Evolutionary conservation across 2,888 invertebrate species (phyloP), one percentile per base, ranked within the genome.

Genomic region (Tethea ocularis): DNA sequence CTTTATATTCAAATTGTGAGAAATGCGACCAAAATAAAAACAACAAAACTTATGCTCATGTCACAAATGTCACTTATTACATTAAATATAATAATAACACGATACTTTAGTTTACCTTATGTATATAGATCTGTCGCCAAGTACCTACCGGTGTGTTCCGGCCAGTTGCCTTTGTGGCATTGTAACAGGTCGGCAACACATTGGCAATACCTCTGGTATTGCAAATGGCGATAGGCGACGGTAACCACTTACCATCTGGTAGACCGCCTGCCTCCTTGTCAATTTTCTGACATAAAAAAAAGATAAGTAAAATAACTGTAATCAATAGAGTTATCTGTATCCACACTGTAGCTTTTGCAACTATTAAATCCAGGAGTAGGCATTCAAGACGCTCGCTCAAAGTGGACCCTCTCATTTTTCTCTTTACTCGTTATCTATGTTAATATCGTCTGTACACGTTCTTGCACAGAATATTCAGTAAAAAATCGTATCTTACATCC

Each of bases 401-500:
- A 64, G 64, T 69, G 61, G 59, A 61, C 59, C 60, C 33, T 72
- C 74, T 69, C 67, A 56, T 64, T 77, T 67, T 51, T 51, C 78
- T 82, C 77, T 77, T 77, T 77, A 73, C 67, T 65, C 73, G 66
- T 81, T 88, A 89, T 88, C 88, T 90, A 89, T 87, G 88, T 75
- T 87, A 87, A 87, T 87, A 78, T 74, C 69, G 75, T 78, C 80
- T 83, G 83, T 76, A 76, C 83, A 83, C 78, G 81, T 66, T 75
- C 78, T 78, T 74, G 78, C 75, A 78, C 74, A 80, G 82, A 85
- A 82, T 85, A 86, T 86, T 86, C 77, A 82, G 81, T 82, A 83
- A 82, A 82, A 84, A 85, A 80, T 78, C 75, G 79, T 86, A 84
- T 85, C 82, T 85, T 81, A 84, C 84, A 82, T 72, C 84, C 86